phyloP scores from a whole-genome alignment of 2,888 invertebrate genomes.

The Agrotis ipsilon region DNA sequence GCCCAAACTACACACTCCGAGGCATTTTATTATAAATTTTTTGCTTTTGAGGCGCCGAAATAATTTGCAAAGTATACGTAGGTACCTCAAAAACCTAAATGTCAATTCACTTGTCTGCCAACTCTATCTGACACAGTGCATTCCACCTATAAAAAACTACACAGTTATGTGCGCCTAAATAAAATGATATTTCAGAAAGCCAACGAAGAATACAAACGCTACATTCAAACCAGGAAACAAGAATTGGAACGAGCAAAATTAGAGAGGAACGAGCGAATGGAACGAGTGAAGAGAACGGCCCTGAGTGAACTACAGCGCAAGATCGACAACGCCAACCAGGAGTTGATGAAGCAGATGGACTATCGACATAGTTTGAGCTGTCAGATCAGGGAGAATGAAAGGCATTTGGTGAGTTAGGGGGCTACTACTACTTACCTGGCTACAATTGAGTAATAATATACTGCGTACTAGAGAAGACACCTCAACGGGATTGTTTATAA shows the following conservation, averaged over 20 bases:
- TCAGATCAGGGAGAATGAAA: constrained; percentile 82
- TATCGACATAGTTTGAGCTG: constrained; percentile 78
- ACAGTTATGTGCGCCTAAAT: too few species aligned
- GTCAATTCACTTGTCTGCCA: too few species aligned
- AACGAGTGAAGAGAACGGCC: constrained; percentile 78
- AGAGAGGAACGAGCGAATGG: constrained; percentile 75
- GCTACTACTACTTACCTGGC: neutral
- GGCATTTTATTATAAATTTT: too few species aligned
- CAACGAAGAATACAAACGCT: constrained; percentile 78
- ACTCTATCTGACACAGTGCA: too few species aligned
- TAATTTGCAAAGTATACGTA: too few species aligned
- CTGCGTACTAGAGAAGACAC: too few species aligned
- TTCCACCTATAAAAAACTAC: too few species aligned
- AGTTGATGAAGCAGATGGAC: constrained; percentile 78
- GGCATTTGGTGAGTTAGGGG: constrained; percentile 72
- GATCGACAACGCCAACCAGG: constrained; percentile 77
- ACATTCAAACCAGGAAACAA: constrained; percentile 74
- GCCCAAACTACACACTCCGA: too few species aligned
- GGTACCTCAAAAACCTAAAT: too few species aligned
- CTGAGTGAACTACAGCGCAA: constrained; percentile 75
- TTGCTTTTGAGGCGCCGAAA: too few species aligned
- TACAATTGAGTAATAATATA: too few species aligned
- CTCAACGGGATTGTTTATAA: too few species aligned
- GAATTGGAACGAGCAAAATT: constrained; percentile 72
- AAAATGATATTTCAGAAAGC: constrained; percentile 75